These are phyloP conservation scores for Manacus vitellinus DNA, from an alignment of 2,113 vertebrate genomes.

Conservation along the genomic window DNA sequence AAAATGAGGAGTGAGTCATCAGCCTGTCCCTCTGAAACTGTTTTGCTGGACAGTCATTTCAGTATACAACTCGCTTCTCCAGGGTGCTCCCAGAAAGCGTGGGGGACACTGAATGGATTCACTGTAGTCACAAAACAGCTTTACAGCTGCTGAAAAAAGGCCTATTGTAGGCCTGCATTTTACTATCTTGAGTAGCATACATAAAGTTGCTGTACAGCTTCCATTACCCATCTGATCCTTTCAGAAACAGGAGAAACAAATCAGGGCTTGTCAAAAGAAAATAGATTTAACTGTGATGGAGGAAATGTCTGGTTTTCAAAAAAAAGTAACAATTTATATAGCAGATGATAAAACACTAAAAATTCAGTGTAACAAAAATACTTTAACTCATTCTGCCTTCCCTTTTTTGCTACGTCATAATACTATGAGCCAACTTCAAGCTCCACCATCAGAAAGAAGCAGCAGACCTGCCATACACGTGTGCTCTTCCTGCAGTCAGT, in stretches of 20 bases:
- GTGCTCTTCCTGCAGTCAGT: neutral
- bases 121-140: constrained; percentile 31
- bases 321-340: neutral
- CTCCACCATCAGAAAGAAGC: neutral
- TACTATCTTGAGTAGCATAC: constrained; percentile 32
- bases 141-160: constrained; percentile 18
- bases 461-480: neutral
- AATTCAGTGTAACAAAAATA: neutral
- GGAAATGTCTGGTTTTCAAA: neutral
- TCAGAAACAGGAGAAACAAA: constrained; percentile 25
- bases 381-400: neutral
- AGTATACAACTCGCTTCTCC: neutral
- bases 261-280: neutral
- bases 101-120: constrained; percentile 18
- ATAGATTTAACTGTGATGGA: neutral
- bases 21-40: neutral
- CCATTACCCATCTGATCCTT: constrained; percentile 48
- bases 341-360: neutral
- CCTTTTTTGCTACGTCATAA: neutral
- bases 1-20: neutral
- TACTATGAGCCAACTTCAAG: neutral
- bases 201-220: constrained; percentile 59
- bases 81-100: constrained; percentile 35
- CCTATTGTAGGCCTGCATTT: constrained; percentile 11
- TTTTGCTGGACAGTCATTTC: constrained; percentile 13